A percentile compares a stretch with the other conserved stretches of the same genome.
These are phyloP conservation scores for Herpailurus yagouaroundi DNA, from an alignment of 2,113 vertebrate species.

Conservation along the genomic window DNA sequence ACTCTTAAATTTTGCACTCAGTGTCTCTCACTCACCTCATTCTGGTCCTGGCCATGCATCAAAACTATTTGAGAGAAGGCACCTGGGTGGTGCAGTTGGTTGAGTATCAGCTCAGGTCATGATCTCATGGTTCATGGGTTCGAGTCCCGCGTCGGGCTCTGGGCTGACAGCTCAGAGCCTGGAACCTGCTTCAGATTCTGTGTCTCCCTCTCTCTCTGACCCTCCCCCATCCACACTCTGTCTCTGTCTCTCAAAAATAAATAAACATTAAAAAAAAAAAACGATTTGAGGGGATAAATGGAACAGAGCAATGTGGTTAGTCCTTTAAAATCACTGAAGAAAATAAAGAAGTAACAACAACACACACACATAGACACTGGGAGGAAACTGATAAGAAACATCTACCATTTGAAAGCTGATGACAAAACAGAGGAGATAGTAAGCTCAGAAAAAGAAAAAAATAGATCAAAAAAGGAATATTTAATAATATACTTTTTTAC, in stretches of 20 bases:
- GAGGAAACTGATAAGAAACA: neutral
- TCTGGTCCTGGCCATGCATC: neutral
- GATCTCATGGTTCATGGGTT: too few species aligned
- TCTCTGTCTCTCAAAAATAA: too few species aligned
- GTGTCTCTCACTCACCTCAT: neutral
- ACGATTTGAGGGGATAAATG: neutral
- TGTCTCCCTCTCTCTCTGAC: too few species aligned
- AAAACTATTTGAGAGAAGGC: neutral
- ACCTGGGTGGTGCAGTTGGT: too few species aligned
- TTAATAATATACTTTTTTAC: neutral
- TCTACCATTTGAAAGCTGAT: neutral
- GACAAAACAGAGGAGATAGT: neutral
- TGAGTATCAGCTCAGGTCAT: too few species aligned
- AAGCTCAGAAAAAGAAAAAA: constrained; percentile 14
- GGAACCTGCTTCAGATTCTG: too few species aligned
- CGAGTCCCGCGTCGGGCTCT: too few species aligned
- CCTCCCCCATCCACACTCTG: too few species aligned
- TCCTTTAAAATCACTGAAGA: neutral
- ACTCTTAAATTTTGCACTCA: neutral
- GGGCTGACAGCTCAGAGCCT: too few species aligned
- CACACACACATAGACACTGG: neutral
- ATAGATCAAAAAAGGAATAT: neutral
- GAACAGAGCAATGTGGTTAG: neutral
- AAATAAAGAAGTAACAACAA: neutral
- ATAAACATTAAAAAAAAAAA: neutral